Conservation (phyloP, 2,113 vertebrate genomes). For the Columba janthina region DNA sequence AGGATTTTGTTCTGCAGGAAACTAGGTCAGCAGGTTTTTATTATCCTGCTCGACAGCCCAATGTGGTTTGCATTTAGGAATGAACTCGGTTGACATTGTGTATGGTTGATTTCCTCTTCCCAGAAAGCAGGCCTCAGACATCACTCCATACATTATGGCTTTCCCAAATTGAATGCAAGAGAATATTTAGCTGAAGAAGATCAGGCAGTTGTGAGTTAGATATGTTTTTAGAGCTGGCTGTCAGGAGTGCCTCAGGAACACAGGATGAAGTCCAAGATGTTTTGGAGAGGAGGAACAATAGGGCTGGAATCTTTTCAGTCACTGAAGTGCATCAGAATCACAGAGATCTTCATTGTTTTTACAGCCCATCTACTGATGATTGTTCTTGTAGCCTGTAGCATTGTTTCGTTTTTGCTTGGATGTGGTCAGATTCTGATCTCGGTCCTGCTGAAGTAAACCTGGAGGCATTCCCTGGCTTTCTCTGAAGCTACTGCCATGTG, state of each 20-base stretch:
- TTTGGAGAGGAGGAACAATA: not conserved
- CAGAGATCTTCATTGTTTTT: not conserved
- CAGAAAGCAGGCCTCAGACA: slow-evolving; percentile 35
- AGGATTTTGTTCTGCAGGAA: slow-evolving; percentile 68
- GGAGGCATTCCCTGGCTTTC: not conserved
- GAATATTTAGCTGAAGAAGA: not conserved
- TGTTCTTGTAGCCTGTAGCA: not conserved
- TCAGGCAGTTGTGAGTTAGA: not conserved
- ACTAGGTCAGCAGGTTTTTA: slow-evolving; percentile 71
- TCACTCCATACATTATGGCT: not conserved
- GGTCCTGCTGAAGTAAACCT: not conserved
- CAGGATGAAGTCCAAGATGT: not conserved
- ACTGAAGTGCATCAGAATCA: not conserved
- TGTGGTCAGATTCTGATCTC: not conserved
- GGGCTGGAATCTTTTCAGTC: not conserved
- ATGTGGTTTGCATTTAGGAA: slow-evolving; percentile 62
- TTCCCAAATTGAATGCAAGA: not conserved
- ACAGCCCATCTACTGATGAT: not conserved
- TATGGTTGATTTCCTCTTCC: slow-evolving; percentile 49
- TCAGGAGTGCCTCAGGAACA: not conserved
- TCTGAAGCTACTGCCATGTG: not conserved
- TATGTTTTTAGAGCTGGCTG: not conserved
- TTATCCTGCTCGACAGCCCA: slow-evolving; percentile 46
- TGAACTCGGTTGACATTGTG: slow-evolving; percentile 19
- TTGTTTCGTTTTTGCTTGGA: not conserved